A percentile compares a stretch with the other conserved stretches of the same genome.
Evolutionary conservation across 2,888 invertebrate genomes (phyloP).

Genomic region (Hipparchia sbordonii): DNA sequence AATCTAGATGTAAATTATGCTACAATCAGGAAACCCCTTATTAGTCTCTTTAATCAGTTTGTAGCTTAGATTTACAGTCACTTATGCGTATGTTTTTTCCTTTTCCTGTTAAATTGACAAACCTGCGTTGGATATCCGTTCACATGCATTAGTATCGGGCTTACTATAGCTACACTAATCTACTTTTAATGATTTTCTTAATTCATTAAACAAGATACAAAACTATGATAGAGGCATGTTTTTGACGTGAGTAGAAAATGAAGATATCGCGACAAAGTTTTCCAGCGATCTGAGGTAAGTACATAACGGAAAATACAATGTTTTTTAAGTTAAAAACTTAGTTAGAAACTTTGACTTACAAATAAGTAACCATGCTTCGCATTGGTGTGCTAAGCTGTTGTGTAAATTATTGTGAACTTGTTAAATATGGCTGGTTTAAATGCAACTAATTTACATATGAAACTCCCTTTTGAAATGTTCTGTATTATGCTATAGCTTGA

Average conservation of each 20-base stretch:
- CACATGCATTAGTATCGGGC: constrained; percentile 11
- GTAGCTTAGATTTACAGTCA: background rate
- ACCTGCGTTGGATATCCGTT: constrained; percentile 18
- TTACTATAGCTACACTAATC: background rate
- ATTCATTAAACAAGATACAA: constrained; percentile 8
- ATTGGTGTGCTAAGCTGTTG: no score
- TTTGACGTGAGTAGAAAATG: background rate
- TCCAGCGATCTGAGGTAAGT: background rate
- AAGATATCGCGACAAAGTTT: background rate
- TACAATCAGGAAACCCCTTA: no score
- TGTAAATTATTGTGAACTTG: no score
- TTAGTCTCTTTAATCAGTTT: constrained; percentile 1
- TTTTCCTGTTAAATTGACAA: constrained; percentile 31
- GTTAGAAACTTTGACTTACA: no score
- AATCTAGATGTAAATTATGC: no score
- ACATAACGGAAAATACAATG: background rate
- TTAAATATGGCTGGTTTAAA: no score
- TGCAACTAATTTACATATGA: no score
- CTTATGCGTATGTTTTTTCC: constrained; percentile 11
- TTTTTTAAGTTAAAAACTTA: no score
- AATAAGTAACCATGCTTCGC: no score
- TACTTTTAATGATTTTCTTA: background rate
- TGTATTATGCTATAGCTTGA: no score
- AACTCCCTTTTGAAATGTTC: no score
- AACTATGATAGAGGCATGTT: background rate